These are phyloP conservation scores for Tubulanus polymorphus DNA, from an alignment of 2,888 invertebrate genomes.

Conservation along the genomic window DNA sequence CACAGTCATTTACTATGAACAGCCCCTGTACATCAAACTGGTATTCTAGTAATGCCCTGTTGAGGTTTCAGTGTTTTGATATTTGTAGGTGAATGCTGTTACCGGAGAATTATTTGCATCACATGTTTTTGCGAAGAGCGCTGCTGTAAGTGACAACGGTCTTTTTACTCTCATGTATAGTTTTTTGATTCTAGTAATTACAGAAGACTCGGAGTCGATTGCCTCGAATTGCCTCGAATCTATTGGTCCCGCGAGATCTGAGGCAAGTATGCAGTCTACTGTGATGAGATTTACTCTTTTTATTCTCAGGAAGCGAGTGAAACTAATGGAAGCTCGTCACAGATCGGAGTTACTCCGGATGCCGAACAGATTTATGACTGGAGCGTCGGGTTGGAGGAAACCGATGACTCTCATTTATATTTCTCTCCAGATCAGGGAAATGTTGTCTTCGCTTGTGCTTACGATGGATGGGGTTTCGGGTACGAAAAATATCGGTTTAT, in stretches of 20 bases:
- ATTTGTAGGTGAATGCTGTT: slow-evolving; percentile 71
- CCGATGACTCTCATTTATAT: slow-evolving; percentile 84
- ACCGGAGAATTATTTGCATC: slow-evolving; percentile 84
- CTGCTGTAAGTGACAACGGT: slow-evolving; percentile 7
- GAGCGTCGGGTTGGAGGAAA: slow-evolving; percentile 76
- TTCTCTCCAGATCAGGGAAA: slow-evolving; percentile 92
- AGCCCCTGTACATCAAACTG: not conserved
- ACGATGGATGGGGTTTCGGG: slow-evolving; percentile 89
- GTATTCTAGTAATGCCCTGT: not conserved
- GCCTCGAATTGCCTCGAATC: no score
- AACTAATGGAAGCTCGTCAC: not conserved
- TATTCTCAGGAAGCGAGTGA: not conserved
- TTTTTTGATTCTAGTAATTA: not conserved
- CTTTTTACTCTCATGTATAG: slow-evolving; percentile 6
- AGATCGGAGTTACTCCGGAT: not conserved
- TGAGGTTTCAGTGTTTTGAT: slow-evolving; percentile 9
- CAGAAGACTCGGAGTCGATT: no score
- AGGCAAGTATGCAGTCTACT: no score
- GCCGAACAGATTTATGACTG: slow-evolving; percentile 60
- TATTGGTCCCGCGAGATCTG: no score
- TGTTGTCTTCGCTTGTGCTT: slow-evolving; percentile 92
- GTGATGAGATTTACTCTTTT: slow-evolving; percentile 3
- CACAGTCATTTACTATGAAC: no score
- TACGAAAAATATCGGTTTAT: no score
- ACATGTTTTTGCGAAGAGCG: slow-evolving; percentile 62